Base-by-base conservation (phyloP, 2,888 invertebrate genomes). In the Antheraea yamamai region DNA sequence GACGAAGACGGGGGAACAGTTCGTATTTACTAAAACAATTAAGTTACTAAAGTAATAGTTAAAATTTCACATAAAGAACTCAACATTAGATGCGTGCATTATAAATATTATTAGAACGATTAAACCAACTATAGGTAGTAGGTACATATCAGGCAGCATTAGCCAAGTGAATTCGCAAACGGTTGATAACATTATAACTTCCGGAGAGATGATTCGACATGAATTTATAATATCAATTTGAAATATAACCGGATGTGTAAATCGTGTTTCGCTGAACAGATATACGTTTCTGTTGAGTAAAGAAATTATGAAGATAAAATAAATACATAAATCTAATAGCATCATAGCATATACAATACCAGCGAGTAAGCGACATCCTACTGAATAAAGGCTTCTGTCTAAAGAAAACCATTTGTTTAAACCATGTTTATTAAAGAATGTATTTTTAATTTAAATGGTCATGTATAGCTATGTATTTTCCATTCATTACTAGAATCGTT, bases 171-270 rank as follows among this genome's bases (percentile, higher is more conserved):
- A 68, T 30, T 68, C 68, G 35, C 68, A 68, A 68, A 68, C 26
- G 30, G 68, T 20, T 70, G 68, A 70, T 39, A 70, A 39, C 70
- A 70, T 70, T 39, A 70, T 70, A 70, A 70, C 70, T 70, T 70
- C 70, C 70, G 70, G 70, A 70, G 35, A 70, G 35, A n/a, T 70
- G 70, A n/a, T 39, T 70, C 70, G 70, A 20, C 35, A 39, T n/a
- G 70, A 70, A 70, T 70, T 70, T 70, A 35, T 70, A 39, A 70
- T 70, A 70, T 70, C 70, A 39, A 39, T 70, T n/a, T 70, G 39
- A 70, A 39, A 66, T 66, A 66, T 66, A 66, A 39, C 70, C 70
- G 70, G 70, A 70, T 39, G 70, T 39, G 39, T 70, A 70, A 70
- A 70, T 70, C 39, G 20, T 70, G 39, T 39, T 61, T n/a, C 70